Evolutionary conservation across 2,888 invertebrate species (phyloP).

Genomic region (Caenorhabditis parvicauda): DNA sequence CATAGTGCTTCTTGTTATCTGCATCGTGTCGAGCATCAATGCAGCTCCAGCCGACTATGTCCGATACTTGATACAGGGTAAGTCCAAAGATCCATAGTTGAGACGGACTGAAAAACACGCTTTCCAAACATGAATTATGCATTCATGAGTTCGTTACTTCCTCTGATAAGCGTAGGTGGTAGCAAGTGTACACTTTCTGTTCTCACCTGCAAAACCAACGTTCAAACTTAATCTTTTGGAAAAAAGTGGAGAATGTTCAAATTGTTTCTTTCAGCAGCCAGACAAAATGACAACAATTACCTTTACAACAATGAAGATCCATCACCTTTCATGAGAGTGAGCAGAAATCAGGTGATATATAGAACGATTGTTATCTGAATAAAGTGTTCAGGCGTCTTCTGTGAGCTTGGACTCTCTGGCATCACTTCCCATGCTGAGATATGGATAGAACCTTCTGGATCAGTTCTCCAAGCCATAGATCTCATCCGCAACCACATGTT

Average conservation of each 20-base stretch:
- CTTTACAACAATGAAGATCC: conserved; percentile 11
- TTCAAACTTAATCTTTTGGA: too few relatives aligned
- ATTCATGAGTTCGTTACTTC: too few relatives aligned
- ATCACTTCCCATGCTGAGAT: conserved; percentile 36
- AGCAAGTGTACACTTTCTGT: too few relatives aligned
- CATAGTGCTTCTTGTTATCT: conserved; percentile 24
- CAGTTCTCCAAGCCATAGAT: conserved; percentile 1
- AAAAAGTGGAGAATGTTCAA: too few relatives aligned
- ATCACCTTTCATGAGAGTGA: conserved; percentile 26
- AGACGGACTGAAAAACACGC: not conserved
- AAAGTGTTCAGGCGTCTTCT: conserved; percentile 22
- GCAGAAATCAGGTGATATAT: conserved; percentile 21
- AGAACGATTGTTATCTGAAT: not conserved
- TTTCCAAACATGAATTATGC: too few relatives aligned
- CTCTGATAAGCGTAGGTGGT: too few relatives aligned
- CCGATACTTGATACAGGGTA: conserved; percentile 33
- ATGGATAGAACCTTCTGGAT: conserved; percentile 20
- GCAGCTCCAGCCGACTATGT: conserved; percentile 43
- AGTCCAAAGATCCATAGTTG: conserved; percentile 3
- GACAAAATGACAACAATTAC: conserved; percentile 16
- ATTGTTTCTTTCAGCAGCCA: conserved; percentile 18
- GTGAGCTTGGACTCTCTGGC: conserved; percentile 30
- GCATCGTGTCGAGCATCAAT: conserved; percentile 19
- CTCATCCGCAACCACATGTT: not conserved
- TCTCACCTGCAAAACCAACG: too few relatives aligned